A percentile compares a stretch with the other conserved stretches of the same genome.
Conservation (phyloP, 1,140 invertebrate species). For the Asobara japonica region DNA sequence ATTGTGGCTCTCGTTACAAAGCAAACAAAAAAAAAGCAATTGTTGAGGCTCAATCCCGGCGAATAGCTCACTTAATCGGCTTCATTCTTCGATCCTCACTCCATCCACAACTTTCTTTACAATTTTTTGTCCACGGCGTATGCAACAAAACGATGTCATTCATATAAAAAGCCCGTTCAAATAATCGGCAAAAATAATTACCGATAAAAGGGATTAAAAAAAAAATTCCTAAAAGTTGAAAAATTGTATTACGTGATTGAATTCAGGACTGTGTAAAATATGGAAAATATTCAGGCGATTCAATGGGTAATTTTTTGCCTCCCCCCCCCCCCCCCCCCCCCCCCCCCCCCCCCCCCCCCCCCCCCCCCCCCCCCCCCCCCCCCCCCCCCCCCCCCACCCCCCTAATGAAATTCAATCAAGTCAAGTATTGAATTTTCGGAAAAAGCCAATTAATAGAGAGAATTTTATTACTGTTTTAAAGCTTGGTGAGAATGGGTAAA, state of each 20-base stretch:
- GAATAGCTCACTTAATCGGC: slow-evolving; percentile 3
- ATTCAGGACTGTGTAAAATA: not conserved
- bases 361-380: no score
- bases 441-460: no score
- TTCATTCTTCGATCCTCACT: slow-evolving; percentile 11
- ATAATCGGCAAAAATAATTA: not conserved
- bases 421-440: no score
- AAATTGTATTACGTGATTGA: not conserved
- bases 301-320: no score
- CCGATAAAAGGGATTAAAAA: not conserved
- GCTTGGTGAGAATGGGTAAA: no score
- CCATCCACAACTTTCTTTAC: not conserved
- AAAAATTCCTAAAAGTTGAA: not conserved
- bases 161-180: not conserved
- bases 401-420: no score
- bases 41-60: not conserved
- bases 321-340: no score
- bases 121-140: not conserved
- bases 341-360: no score
- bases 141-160: not conserved
- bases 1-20: not conserved
- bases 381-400: no score
- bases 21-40: not conserved
- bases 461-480: no score
- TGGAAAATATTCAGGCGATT: not conserved